Conservation (phyloP, 1,140 invertebrate genomes). For the Doryteuthis pealeii region DNA sequence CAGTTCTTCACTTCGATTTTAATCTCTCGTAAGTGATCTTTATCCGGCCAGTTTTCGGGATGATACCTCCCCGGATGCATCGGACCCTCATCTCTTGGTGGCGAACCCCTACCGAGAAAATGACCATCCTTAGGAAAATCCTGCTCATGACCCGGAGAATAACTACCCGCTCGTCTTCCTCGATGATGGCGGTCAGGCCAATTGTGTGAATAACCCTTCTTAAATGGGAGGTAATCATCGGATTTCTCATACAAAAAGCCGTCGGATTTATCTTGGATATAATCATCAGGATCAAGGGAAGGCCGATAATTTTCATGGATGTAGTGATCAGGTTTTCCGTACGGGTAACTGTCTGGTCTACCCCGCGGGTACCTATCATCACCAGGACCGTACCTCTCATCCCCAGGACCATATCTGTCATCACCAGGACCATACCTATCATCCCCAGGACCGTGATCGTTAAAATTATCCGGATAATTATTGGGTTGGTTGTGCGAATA, state of each 20-base stretch:
- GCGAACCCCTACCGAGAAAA: neutral
- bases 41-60: neutral
- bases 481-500: neutral
- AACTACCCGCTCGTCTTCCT: neutral
- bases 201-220: neutral
- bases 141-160: neutral
- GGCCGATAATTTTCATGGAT: neutral
- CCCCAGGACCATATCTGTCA: neutral
- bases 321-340: neutral
- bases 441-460: neutral
- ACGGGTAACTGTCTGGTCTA: neutral
- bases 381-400: too few relatives aligned
- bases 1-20: neutral
- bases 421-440: neutral
- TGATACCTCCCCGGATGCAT: neutral
- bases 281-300: neutral
- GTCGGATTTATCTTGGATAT: neutral
- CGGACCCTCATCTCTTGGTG: neutral
- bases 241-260: slow-evolving; percentile 3
- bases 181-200: neutral
- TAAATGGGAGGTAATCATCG: neutral
- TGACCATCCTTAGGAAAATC: neutral
- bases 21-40: neutral
- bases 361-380: neutral
- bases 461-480: neutral